Conservation (phyloP, 92 coral and sea anemone genomes). For the Epizoanthus illoricatus region DNA sequence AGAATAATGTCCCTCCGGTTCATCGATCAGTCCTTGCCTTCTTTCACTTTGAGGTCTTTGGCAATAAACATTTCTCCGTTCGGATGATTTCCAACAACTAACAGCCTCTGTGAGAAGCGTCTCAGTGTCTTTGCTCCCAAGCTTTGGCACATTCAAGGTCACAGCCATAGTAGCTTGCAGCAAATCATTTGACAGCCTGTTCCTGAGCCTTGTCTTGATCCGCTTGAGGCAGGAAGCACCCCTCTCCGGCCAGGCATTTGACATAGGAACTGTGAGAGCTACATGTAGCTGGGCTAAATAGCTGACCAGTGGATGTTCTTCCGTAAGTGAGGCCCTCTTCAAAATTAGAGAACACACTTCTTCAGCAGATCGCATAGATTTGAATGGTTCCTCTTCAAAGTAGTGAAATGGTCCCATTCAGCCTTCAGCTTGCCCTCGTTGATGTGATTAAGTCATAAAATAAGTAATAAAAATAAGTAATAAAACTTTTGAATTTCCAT, state of each 20-base stretch:
- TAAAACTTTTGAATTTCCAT: too few relatives aligned
- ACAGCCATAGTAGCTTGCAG: constrained; percentile 8
- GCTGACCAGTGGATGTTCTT: constrained; percentile 8
- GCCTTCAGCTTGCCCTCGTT: not conserved
- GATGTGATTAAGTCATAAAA: too few relatives aligned
- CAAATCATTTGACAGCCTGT: constrained; percentile 21
- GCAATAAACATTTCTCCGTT: constrained; percentile 12
- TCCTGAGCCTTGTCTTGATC: constrained; percentile 26
- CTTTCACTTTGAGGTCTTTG: not conserved
- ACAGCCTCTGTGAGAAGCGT: constrained; percentile 4
- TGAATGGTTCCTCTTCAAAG: constrained; percentile 19
- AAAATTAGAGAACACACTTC: not conserved
- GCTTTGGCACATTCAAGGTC: constrained; percentile 22
- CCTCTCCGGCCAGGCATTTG: constrained; percentile 35
- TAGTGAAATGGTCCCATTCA: constrained; percentile 32
- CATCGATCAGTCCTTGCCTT: too few relatives aligned
- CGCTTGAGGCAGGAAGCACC: constrained; percentile 37
- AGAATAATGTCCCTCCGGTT: too few relatives aligned
- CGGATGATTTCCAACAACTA: constrained; percentile 11
- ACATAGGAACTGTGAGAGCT: constrained; percentile 12
- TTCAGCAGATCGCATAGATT: not conserved
- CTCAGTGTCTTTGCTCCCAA: constrained; percentile 16
- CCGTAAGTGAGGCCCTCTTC: not conserved
- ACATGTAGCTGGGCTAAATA: not conserved
- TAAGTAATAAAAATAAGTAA: too few relatives aligned